Evolutionary conservation across 2,113 vertebrate species (phyloP), one percentile per base, ranked within the genome.

Genomic region (Neodon shergylaensis): DNA sequence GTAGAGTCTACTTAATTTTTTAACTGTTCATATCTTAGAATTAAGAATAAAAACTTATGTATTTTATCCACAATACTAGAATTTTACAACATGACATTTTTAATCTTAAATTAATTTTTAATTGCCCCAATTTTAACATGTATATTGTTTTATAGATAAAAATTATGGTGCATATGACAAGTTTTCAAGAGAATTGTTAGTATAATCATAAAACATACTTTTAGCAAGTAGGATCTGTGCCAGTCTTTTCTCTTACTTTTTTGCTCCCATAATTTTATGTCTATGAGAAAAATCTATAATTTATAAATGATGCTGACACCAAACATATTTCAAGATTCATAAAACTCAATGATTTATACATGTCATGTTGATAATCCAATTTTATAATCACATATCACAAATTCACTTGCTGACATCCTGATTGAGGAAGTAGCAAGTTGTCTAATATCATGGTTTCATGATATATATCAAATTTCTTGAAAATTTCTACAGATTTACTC

Each of bases 251-350:
- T 28, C 12, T 76, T 9, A 78, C 77, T 14, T 21, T 85, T 95
- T 92, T 72, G 92, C 92, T 94, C 77, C 21, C 31, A 68, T 92
- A 58, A 92, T 95, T 88, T 96, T 91, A 86, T 92, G 36, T 2
- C 8, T 7, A 44, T 33, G 73, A 19, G 42, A 54, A 91, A 54
- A 42, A 70, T 94, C 81, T 88, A 94, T 92, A 94, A 88, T 95
- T 91, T 47, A 86, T 83, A 88, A 96, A 91, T 74, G 76, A n/a
- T 88, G 65, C 81, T 94, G 91, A 96, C 4, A 88, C 39, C 12
- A 49, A 22, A 54, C 42, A 36, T 19, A 88, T 86, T 95, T 84
- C 44, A 92, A 22, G 65, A 95, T 95, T 91, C 39, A 91, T 88
- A 78, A 95, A 90, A 76, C 42, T 63, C 49, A 93, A 12, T 95